phyloP scores from a whole-genome alignment of 2,113 vertebrate genomes.

The Chlorocebus sabaeus region DNA sequence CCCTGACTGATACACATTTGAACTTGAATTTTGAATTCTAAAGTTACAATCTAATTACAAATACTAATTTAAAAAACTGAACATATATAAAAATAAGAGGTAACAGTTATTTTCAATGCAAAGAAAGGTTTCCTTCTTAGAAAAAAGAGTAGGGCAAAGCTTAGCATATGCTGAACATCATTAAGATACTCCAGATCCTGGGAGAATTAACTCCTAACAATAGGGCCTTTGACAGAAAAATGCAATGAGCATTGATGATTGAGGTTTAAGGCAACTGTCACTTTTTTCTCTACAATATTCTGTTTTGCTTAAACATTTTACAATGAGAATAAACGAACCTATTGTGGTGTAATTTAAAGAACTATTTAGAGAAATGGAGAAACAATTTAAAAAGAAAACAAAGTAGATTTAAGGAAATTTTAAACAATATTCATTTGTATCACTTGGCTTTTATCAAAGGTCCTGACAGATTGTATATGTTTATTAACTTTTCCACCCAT shows the following conservation, averaged over 20 bases:
- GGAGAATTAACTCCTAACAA: not conserved
- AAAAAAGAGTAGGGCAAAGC: not conserved
- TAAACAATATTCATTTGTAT: not conserved
- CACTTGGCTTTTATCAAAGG: slow-evolving; percentile 14
- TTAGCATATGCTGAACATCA: not conserved
- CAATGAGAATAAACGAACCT: not conserved
- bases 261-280: not conserved
- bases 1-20: not conserved
- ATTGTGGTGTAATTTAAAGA: not conserved
- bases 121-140: not conserved
- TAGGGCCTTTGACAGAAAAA: not conserved
- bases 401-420: not conserved
- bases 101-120: not conserved
- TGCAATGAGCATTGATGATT: not conserved
- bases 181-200: not conserved
- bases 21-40: not conserved
- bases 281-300: not conserved
- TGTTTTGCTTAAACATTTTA: not conserved
- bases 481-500: not conserved
- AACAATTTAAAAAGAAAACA: not conserved
- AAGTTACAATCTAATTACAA: not conserved
- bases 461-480: not conserved
- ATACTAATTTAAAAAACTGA: not conserved
- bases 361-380: not conserved
- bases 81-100: not conserved